phyloP scores from a whole-genome alignment of 2,888 invertebrate genomes.

The Metopia argyrocephala region DNA sequence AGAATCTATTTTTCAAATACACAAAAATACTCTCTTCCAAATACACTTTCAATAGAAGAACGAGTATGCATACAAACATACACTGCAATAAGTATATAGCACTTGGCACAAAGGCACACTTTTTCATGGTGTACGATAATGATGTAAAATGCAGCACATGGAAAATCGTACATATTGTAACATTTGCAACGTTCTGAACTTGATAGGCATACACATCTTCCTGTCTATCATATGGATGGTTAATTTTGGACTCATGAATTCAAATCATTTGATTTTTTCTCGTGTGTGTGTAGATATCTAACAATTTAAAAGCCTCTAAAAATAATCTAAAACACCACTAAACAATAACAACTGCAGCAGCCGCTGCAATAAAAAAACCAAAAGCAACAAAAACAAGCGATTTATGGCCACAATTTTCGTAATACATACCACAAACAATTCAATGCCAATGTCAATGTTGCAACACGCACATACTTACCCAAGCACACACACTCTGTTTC shows the following conservation, averaged over 20 bases:
- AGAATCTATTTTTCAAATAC: neutral
- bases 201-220: constrained; percentile 13
- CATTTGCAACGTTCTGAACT: constrained; percentile 35
- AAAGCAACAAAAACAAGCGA: constrained; percentile 1
- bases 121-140: constrained; percentile 19
- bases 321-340: constrained; percentile 47
- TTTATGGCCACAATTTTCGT: constrained; percentile 51
- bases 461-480: neutral
- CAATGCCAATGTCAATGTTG: constrained; percentile 63
- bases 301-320: constrained; percentile 42
- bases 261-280: neutral
- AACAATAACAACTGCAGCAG: neutral
- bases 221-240: neutral
- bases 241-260: neutral
- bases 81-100: constrained; percentile 14
- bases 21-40: neutral
- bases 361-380: neutral
- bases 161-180: neutral
- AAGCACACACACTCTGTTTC: neutral
- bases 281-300: constrained; percentile 48
- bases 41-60: no score
- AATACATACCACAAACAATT: constrained; percentile 43
- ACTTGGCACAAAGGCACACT: constrained; percentile 47
- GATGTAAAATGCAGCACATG: constrained; percentile 37
- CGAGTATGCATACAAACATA: neutral